Evolutionary conservation across 2,888 invertebrate genomes (phyloP), one percentile per base, ranked within the genome.

Genomic region (Microplitis deprimator): DNA sequence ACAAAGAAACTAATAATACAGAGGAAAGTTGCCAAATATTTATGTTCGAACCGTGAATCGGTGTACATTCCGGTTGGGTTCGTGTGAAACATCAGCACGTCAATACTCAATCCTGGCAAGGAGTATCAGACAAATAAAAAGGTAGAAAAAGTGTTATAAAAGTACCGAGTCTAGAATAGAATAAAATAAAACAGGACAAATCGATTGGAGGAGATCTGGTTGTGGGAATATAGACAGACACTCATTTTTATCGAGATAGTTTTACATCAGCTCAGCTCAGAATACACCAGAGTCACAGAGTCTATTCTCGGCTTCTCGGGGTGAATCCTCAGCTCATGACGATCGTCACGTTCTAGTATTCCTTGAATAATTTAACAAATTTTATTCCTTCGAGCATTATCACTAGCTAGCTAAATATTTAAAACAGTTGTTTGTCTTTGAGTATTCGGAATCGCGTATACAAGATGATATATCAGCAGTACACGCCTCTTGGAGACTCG

Each of bases 331-430:
- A 61, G 61, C 61, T 62, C 62, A 72, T 10, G 13, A 39, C n/a
- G 38, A 62, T 72, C 8, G 72, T 72, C 72, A 72, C 72, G 72
- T 72, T 61, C 40, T 3, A 38, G 40, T 16, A 40, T 29, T 65
- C 8, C 20, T 17, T 62, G 6, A 17, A 13, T 65, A 8, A 29
- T 65, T 29, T 8, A 1, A 13, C 13, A 13, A 13, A 20, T 38
- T 65, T 38, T 65, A 5, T 17, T 29, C 38, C 65, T 6, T 8
- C 20, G 20, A 50, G 50, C 50, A 20, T 20, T 65, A 29, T 10
- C 38, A 20, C 29, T 29, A 38, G 29, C 38, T 13, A 16, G 10
- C 62, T 62, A 16, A 62, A 62, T 62, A 62, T 20, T 16, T 62
- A 17, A 16, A 62, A 62, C 20, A 20, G 41, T 40, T 40, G 41